phyloP scores from a whole-genome alignment of 2,797 vertebrate species.

The Sebastes trivittatus region DNA sequence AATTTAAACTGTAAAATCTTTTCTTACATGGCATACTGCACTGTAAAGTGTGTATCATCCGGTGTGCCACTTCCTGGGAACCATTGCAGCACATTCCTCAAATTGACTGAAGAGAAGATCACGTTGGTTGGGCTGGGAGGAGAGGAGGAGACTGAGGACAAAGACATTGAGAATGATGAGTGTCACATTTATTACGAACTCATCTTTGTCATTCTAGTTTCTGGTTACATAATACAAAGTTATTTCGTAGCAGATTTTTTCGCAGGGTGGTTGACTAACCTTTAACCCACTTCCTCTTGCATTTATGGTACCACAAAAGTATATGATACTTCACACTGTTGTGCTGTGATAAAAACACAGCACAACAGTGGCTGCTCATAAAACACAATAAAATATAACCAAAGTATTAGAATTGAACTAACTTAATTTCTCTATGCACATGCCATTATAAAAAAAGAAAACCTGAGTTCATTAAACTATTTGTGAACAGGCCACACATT shows the following conservation, averaged over 20 bases:
- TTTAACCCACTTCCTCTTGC: background rate
- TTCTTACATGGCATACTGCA: constrained; percentile 82
- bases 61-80: constrained; percentile 45
- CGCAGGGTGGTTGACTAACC: background rate
- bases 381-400: background rate
- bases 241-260: background rate
- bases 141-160: constrained; percentile 24
- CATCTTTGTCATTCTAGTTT: background rate
- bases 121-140: constrained; percentile 64
- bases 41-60: constrained; percentile 55
- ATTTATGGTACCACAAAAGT: background rate
- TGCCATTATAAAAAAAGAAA: background rate
- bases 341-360: background rate
- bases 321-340: background rate
- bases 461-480: background rate
- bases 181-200: background rate
- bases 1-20: background rate
- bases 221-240: background rate
- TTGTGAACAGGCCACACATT: background rate
- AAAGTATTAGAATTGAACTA: background rate
- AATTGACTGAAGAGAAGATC: constrained; percentile 73
- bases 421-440: background rate
- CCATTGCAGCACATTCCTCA: constrained; percentile 80
- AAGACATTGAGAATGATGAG: background rate
- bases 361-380: background rate